Percentiles rank a stretch among this genome's conserved stretches.
Conservation (phyloP, 2,797 vertebrate species). For the Buceros bicornis region DNA sequence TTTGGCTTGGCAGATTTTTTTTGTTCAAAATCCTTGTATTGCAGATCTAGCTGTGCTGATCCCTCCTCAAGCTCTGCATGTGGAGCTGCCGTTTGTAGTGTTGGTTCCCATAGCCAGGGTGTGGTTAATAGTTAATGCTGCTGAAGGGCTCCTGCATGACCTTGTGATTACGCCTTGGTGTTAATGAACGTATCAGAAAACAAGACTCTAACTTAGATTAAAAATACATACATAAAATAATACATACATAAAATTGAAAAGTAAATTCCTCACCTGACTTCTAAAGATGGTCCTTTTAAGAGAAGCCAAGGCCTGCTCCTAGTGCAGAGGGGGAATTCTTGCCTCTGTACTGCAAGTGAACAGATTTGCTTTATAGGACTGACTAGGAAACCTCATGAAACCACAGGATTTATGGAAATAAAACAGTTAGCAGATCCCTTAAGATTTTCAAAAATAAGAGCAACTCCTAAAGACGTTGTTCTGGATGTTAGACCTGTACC, state of each 20-base stretch:
- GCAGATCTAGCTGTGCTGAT: not conserved
- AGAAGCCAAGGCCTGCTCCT: not conserved
- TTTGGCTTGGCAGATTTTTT: not conserved
- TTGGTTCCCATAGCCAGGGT: not conserved
- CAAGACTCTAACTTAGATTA: not conserved
- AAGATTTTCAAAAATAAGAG: not conserved
- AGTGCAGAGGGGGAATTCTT: not conserved
- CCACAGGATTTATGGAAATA: not conserved
- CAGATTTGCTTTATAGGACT: not conserved
- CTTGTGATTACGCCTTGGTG: not conserved
- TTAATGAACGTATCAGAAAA: not conserved
- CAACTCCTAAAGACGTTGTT: not conserved
- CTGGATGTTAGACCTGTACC: rapidly evolving
- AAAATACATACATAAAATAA: not conserved
- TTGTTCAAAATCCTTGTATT: not conserved
- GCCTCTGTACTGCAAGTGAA: not conserved
- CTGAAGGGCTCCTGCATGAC: not conserved
- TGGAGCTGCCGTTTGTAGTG: not conserved
- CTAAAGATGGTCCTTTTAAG: not conserved
- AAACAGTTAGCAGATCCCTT: not conserved
- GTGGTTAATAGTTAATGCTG: not conserved
- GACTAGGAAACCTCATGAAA: not conserved
- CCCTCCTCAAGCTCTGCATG: not conserved
- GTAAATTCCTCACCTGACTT: not conserved
- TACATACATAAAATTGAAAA: not conserved